A percentile compares a stretch with the other conserved stretches of the same genome.
phyloP scores from a whole-genome alignment of 1,140 invertebrate species.

The Limonius californicus region DNA sequence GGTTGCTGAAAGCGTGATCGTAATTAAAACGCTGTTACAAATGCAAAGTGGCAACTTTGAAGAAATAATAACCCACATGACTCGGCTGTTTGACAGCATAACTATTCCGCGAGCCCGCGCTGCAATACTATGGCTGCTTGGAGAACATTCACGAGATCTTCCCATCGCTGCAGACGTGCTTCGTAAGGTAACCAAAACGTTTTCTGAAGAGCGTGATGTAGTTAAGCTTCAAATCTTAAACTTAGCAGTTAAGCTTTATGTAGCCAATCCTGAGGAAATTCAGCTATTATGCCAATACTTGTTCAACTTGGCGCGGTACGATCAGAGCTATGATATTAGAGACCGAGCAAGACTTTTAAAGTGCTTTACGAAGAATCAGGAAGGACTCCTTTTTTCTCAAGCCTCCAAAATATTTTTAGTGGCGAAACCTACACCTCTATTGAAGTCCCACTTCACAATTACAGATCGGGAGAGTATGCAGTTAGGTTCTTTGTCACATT shows the following conservation, averaged over 20 bases:
- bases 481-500: constrained; percentile 92
- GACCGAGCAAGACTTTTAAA: constrained; percentile 86
- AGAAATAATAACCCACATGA: constrained; percentile 87
- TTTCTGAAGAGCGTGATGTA: constrained; percentile 87
- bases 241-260: constrained; percentile 87
- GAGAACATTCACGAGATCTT: constrained; percentile 84
- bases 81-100: constrained; percentile 83
- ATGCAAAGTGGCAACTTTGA: constrained; percentile 80
- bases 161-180: constrained; percentile 88
- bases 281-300: constrained; percentile 89
- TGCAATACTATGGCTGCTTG: constrained; percentile 89
- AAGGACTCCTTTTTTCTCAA: constrained; percentile 59
- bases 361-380: constrained; percentile 72
- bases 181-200: constrained; percentile 87
- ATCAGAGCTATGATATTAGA: constrained; percentile 95
- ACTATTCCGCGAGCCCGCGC: constrained; percentile 76
- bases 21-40: constrained; percentile 85
- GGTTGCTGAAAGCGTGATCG: constrained; percentile 90
- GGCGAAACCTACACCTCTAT: constrained; percentile 83
- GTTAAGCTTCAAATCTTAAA: constrained; percentile 96
- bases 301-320: constrained; percentile 94
- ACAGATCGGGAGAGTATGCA: constrained; percentile 77
- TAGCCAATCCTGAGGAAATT: constrained; percentile 86
- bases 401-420: constrained; percentile 85
- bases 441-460: constrained; percentile 57